A percentile compares a stretch with the other conserved stretches of the same genome.
These are phyloP conservation scores for Notocelia uddmanniana DNA, from an alignment of 2,888 invertebrate species.

Conservation along the genomic window DNA sequence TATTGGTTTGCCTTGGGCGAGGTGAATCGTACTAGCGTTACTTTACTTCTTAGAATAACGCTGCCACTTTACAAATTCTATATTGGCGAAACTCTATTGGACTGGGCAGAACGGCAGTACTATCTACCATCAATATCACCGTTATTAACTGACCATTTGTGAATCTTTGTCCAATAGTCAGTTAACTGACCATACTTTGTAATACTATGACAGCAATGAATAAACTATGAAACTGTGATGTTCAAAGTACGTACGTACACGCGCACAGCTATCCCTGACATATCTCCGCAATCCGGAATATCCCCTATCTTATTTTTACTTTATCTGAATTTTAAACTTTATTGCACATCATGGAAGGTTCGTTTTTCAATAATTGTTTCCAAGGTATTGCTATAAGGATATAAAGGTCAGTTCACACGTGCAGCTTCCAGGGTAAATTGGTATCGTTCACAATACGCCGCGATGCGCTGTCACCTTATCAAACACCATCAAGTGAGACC, in stretches of 20 bases:
- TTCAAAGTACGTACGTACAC: neutral
- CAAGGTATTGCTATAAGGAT: neutral
- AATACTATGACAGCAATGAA: too few species aligned
- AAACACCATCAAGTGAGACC: slow-evolving; percentile 4
- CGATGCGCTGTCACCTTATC: slow-evolving; percentile 13
- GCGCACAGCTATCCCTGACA: slow-evolving; percentile 3
- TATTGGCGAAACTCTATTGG: neutral
- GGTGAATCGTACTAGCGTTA: too few species aligned
- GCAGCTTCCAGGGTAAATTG: neutral
- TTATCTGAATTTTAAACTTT: neutral
- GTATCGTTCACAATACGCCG: slow-evolving; percentile 13
- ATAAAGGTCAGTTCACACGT: slow-evolving; percentile 19
- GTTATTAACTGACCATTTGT: too few species aligned
- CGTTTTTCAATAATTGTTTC: neutral
- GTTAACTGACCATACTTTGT: too few species aligned
- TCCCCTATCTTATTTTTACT: neutral
- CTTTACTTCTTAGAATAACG: too few species aligned
- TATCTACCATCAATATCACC: too few species aligned
- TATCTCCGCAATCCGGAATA: neutral
- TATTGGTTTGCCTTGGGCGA: too few species aligned
- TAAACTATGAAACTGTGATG: too few species aligned
- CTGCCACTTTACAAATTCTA: neutral
- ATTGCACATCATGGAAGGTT: neutral
- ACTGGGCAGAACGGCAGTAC: neutral
- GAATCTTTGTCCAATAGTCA: too few species aligned